Base-by-base conservation (phyloP, 2,888 invertebrate species). In the Macrosiphum euphorbiae region DNA sequence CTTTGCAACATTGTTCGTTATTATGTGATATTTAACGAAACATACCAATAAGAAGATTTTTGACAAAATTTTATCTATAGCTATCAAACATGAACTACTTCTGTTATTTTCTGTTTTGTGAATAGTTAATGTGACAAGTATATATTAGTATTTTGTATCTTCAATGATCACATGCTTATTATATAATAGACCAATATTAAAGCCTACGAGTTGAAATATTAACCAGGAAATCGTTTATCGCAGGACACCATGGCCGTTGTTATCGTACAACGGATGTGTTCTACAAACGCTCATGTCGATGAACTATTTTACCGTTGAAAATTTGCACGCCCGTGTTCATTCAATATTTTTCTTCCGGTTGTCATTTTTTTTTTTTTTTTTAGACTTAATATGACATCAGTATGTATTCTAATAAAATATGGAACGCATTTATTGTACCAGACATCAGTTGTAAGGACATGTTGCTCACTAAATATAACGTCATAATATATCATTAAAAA, bases 141-240 rank as follows among this genome's bases (percentile, higher is more conserved):
- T 78, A 35, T 78, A 78, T 78, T 78, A 20, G 20, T 7, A 35
- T 78, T 35, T 78, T 35, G 2, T 78, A 78, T 55, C 86, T 61
- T 92, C 26, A 87, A 50, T 92, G 26, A 92, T 26, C 50, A 50
- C 20, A 55, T 41, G 28, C 7, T 35, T 47, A 41, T 52, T 88
- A 88, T 88, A 52, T 24, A 52, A 26, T 41, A 41, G 24, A 41
- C 26, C 20, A 55, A 28, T 78, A 78, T 67, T 24, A 26, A 41
- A 47, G 8, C 67, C 67, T 88, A 88, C 41, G 44, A 78, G 78
- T 78, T 61, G 47, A 35, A 58, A 92, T 86, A 61, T 67, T 85
- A 91, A 86, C 67, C 93, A 90, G 93, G 93, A 93, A 90, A 93
- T 85, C 1, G 93, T 89, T 93, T 93, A 93, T 93, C 93, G 28